Evolutionary conservation across 2,888 invertebrate species (phyloP), one percentile per base, ranked within the genome.

Genomic region (Esperia sulphurella): DNA sequence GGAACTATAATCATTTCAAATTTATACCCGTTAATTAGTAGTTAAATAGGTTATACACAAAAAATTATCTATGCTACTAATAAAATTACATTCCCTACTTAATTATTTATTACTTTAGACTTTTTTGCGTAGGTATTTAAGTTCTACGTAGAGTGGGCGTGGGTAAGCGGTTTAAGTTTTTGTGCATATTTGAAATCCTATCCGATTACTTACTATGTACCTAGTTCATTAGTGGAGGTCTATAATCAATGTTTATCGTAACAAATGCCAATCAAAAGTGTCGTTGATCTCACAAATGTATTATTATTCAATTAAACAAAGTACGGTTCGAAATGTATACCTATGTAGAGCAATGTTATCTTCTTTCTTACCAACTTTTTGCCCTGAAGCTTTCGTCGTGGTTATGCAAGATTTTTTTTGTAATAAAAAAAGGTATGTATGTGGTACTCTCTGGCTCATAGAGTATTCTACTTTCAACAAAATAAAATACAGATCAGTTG

Each of bases 261-360:
- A 63, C 55, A 54, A 49, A 61, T 75, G 74, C 66, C 72, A 75
- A 75, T 79, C 76, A 73, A 50, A 46, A 51, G 75, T 71, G 55
- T 56, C 75, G 63, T 64, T 78, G 75, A 78, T 70, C 77, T 57
- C 61, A 13, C 30, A 30, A 35, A 45, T 45, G 35, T 38, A 33
- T 39, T 48, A 40, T 43, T 45, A 53, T 52, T 56, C 49, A 52
- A 55, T 56, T 56, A 45, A 21, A 21, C 21, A 21, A 21, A 21
- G 21, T 21, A 21, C 21, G 2, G 21, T 21, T 21, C 21, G 21
- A 21, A 21, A 21, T 21, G 21, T 21, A 2, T 21, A 21, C 21
- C n/a, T 21, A 21, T 21, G 2, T 21, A 21, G 21, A 21, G 21
- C 21, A 21, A 21, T 21, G 21, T 5, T 21, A 21, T 21, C 21